Evolutionary conservation across 2,113 vertebrate genomes (phyloP), one percentile per base, ranked within the genome.

Genomic region (Elanus axillaris): DNA sequence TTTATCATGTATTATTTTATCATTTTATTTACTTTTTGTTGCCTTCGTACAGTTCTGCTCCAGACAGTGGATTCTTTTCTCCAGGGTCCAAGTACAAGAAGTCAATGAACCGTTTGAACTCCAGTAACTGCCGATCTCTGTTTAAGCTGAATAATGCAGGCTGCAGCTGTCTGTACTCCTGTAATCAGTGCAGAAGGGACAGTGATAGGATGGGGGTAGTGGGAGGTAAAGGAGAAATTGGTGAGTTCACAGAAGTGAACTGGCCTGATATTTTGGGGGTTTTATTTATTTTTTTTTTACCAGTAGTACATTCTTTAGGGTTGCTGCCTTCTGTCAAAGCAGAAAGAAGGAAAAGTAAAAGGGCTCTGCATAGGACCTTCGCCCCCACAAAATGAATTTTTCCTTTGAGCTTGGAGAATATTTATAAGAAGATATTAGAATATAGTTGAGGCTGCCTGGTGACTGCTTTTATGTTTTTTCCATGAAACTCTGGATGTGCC

Each of bases 61-160:
- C 38, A 80, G 64, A 38, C 40, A 72, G 67, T 20, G 63, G 52
- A 13, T 84, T 93, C 36, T 27, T 69, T 29, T 89, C 92, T 92
- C 55, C 62, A 71, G 91, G 78, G 75, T 67, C 73, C 2, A 21
- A 79, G 77, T 74, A 64, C 50, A 58, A 74, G 91, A 48, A 92
- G 91, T 52, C 93, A 97, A 97, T 96, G 92, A 96, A 88, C 27
- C 13, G 0, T 93, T 84, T 79, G 74, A 91, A 36, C 72, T 92
- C 43, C 58, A 29, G 77, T 48, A 74, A 53, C 34, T 55, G 26
- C 76, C 34, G 83, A 56, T 88, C 38, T 88, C 92, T 58, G 56
- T 43, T 88, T 23, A 27, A 79, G 59, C 93, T 88, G 83, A 86
- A 40, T 72, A 79, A 93, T 7, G 43, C 47, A 21, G 67, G 40